These are phyloP conservation scores for Mesorhabditis spiculigera DNA, from an alignment of 2,888 invertebrate species.

Conservation along the genomic window DNA sequence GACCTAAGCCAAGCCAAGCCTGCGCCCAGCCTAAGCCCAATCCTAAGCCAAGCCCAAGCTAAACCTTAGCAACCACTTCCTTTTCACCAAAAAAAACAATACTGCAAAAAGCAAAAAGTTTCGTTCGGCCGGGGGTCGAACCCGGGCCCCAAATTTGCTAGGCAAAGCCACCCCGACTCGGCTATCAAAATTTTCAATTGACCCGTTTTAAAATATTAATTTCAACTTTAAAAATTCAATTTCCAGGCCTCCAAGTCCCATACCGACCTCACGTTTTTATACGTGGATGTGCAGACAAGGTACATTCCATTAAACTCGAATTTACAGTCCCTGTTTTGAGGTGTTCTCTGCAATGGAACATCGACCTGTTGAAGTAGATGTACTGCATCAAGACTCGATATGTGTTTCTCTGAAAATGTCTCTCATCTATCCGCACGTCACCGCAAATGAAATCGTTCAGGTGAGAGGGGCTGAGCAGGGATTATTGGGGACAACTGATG, in stretches of 20 bases:
- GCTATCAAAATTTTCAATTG: too few species aligned
- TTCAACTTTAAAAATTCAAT: neutral
- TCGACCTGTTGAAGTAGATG: slow-evolving; percentile 23
- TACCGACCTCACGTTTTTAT: slow-evolving; percentile 33
- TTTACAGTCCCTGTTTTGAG: neutral
- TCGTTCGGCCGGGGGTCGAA: too few species aligned
- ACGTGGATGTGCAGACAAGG: slow-evolving; percentile 40
- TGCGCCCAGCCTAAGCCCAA: too few species aligned
- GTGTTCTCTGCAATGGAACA: neutral
- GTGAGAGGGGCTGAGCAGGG: slow-evolving; percentile 11
- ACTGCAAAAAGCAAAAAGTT: too few species aligned
- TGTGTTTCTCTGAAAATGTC: slow-evolving; percentile 36
- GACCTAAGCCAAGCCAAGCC: too few species aligned
- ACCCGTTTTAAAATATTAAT: neutral
- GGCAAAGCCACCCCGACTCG: too few species aligned
- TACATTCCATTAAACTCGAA: neutral
- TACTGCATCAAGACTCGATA: slow-evolving; percentile 31
- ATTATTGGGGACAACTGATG: too few species aligned
- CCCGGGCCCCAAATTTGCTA: too few species aligned
- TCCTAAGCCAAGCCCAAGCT: too few species aligned
- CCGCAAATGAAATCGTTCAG: slow-evolving; percentile 33
- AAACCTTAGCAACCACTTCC: too few species aligned
- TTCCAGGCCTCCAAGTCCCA: slow-evolving; percentile 33
- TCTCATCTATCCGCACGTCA: slow-evolving; percentile 37
- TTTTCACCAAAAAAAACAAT: too few species aligned